phyloP scores from a whole-genome alignment of 2,797 vertebrate genomes.

The Acomys russatus region DNA sequence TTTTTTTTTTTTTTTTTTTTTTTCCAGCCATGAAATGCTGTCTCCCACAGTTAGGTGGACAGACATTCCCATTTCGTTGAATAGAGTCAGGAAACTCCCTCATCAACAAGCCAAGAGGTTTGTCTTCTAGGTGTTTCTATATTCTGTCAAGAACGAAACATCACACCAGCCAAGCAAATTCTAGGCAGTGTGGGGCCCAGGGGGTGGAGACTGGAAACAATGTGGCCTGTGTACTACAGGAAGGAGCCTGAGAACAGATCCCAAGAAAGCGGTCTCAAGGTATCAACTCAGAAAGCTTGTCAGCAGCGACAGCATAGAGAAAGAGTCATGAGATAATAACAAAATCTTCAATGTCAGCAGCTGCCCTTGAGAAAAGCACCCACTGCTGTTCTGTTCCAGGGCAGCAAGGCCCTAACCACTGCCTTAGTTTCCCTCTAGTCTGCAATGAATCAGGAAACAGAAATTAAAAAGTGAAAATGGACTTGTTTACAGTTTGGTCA shows the following conservation, averaged over 20 bases:
- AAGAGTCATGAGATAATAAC: background rate
- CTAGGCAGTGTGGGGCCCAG: background rate
- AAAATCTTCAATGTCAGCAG: background rate
- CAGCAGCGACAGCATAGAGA: background rate
- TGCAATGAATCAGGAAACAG: background rate
- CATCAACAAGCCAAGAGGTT: background rate
- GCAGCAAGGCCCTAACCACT: no score
- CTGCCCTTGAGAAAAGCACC: background rate
- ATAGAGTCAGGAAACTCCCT: background rate
- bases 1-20: no score
- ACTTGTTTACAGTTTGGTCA: background rate
- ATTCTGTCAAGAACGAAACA: background rate
- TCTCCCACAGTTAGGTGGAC: background rate
- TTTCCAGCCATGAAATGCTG: background rate
- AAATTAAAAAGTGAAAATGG: background rate
- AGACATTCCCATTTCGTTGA: background rate
- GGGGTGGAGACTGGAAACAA: background rate
- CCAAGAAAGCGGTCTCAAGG: background rate
- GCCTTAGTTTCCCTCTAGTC: background rate
- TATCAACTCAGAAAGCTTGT: background rate
- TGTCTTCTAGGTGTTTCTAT: background rate
- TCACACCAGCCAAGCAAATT: background rate
- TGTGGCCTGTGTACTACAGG: background rate
- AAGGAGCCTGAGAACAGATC: rapidly evolving
- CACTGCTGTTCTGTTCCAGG: background rate